A percentile compares a stretch with the other conserved stretches of the same genome.
phyloP scores from a whole-genome alignment of 2,888 invertebrate genomes.

The Drosophila helvetica region DNA sequence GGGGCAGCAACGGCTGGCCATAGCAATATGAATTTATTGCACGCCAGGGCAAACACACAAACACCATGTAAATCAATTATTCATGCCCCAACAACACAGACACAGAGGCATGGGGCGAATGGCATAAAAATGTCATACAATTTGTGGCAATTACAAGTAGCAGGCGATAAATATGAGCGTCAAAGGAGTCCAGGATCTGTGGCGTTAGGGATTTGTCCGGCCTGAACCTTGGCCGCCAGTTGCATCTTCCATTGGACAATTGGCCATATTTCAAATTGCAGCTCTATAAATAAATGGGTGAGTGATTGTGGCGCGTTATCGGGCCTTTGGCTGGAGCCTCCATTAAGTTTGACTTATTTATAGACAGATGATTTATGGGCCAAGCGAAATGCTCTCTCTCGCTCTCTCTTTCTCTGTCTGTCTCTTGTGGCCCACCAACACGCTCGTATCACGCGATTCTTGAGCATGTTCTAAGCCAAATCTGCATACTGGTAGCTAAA shows the following conservation, averaged over 20 bases:
- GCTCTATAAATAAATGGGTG: slow-evolving; percentile 70
- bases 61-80: slow-evolving; percentile 77
- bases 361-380: slow-evolving; percentile 71
- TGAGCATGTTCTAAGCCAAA: slow-evolving; percentile 54
- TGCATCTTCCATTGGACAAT: slow-evolving; percentile 53
- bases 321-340: slow-evolving; percentile 45
- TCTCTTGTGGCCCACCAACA: too few species aligned
- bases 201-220: slow-evolving; percentile 22
- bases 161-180: slow-evolving; percentile 70
- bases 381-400: slow-evolving; percentile 1
- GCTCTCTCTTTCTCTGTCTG: neutral
- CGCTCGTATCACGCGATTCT: slow-evolving; percentile 43
- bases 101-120: slow-evolving; percentile 40
- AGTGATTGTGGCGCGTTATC: slow-evolving; percentile 72
- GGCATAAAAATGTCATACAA: slow-evolving; percentile 78
- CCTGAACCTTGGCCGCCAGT: slow-evolving; percentile 44
- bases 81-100: slow-evolving; percentile 43
- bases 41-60: slow-evolving; percentile 58
- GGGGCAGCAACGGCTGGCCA: too few species aligned
- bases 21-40: slow-evolving; percentile 52
- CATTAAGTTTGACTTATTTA: slow-evolving; percentile 77
- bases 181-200: slow-evolving; percentile 15
- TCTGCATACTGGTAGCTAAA: slow-evolving; percentile 67
- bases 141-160: slow-evolving; percentile 80
- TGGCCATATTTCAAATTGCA: slow-evolving; percentile 42